Evolutionary conservation across 2,888 invertebrate genomes (phyloP).

Genomic region (Sepioteuthis lessoniana): DNA sequence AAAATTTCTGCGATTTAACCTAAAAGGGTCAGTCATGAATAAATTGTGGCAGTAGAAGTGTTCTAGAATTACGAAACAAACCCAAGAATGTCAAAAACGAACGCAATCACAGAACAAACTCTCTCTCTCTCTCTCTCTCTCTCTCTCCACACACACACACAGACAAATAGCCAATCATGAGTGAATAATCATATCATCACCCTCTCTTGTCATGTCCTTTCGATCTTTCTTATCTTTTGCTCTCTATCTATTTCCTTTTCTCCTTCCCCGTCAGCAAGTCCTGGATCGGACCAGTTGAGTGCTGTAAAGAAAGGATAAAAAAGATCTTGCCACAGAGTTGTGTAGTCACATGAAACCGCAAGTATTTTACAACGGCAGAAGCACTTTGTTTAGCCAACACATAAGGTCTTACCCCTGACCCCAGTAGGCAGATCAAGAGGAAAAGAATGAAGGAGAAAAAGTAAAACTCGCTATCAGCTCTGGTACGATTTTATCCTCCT

Average conservation of each 20-base stretch:
- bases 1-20: no score
- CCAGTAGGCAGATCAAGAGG: background rate
- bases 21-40: no score
- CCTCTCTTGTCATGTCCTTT: no score
- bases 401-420: conserved; percentile 23
- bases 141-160: background rate
- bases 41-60: background rate
- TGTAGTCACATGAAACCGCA: conserved; percentile 21
- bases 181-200: no score
- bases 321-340: background rate
- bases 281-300: no score
- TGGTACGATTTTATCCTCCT: background rate
- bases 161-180: background rate
- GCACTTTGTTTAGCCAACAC: conserved; percentile 33
- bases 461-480: background rate
- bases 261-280: no score
- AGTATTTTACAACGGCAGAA: conserved; percentile 25
- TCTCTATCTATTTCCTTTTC: no score
- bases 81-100: background rate
- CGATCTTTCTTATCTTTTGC: no score
- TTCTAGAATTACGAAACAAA: background rate
- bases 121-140: no score
- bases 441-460: background rate
- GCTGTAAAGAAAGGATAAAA: background rate
- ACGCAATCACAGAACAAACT: background rate